Evolutionary conservation across 2,113 vertebrate genomes (phyloP).

Genomic region (Ceyx melanurus): DNA sequence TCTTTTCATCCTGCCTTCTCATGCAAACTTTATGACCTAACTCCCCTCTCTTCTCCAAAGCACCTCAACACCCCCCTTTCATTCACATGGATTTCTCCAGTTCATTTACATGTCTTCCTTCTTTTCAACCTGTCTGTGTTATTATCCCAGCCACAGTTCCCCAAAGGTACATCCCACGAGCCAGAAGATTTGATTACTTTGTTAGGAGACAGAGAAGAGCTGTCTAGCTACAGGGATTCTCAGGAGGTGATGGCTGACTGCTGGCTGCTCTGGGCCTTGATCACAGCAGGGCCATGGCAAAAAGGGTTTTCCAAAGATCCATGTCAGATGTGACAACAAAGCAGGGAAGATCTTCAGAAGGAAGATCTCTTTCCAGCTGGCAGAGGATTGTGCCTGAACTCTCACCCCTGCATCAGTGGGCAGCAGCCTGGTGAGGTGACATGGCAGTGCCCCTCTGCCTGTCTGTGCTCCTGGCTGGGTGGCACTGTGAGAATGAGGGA

Average conservation of each 20-base stretch:
- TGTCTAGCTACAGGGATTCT: neutral
- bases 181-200: neutral
- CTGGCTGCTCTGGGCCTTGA: neutral
- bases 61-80: neutral
- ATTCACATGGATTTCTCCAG: neutral
- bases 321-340: neutral
- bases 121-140: neutral
- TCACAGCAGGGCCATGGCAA: neutral
- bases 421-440: neutral
- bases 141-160: neutral
- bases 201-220: neutral
- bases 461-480: neutral
- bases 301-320: neutral
- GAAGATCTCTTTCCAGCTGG: neutral
- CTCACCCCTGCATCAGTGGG: neutral
- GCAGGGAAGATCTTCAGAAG: neutral
- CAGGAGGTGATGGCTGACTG: neutral
- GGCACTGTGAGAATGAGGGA: neutral
- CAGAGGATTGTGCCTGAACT: neutral
- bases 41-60: neutral
- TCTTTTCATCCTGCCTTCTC: neutral
- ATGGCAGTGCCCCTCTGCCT: neutral
- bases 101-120: neutral
- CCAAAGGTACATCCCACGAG: neutral
- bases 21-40: neutral